Conservation (phyloP, 2,113 vertebrate species). For the Reinhardtius hippoglossoides region DNA sequence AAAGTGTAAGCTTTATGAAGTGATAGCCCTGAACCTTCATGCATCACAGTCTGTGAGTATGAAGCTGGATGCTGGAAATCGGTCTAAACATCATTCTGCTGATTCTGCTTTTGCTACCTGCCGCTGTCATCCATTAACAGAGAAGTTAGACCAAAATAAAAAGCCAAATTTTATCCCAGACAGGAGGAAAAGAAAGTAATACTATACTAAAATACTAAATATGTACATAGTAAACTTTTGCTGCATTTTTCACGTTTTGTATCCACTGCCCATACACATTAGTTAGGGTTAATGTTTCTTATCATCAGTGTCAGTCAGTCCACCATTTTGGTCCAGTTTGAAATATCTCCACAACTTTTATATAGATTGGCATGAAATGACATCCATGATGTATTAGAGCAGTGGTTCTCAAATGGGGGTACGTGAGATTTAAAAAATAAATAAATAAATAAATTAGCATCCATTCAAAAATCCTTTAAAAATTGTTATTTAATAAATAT, state of each 20-base stretch:
- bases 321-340: neutral
- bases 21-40: no score
- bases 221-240: constrained; percentile 36
- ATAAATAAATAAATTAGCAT: no score
- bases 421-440: no score
- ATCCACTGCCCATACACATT: constrained; percentile 23
- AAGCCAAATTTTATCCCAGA: neutral
- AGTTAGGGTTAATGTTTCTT: neutral
- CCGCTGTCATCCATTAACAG: neutral
- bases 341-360: neutral
- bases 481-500: no score
- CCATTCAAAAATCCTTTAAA: no score
- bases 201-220: neutral
- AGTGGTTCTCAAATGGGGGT: no score
- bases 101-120: neutral
- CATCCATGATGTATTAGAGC: neutral
- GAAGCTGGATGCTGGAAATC: neutral
- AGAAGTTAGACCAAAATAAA: neutral
- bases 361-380: neutral
- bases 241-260: constrained; percentile 29
- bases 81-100: neutral
- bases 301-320: no score
- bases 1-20: no score
- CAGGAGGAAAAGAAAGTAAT: no score
- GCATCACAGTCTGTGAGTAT: no score